A percentile compares a stretch with the other conserved stretches of the same genome.
phyloP scores from a whole-genome alignment of 1,140 invertebrate species.

The Aphaenogaster rudis region DNA sequence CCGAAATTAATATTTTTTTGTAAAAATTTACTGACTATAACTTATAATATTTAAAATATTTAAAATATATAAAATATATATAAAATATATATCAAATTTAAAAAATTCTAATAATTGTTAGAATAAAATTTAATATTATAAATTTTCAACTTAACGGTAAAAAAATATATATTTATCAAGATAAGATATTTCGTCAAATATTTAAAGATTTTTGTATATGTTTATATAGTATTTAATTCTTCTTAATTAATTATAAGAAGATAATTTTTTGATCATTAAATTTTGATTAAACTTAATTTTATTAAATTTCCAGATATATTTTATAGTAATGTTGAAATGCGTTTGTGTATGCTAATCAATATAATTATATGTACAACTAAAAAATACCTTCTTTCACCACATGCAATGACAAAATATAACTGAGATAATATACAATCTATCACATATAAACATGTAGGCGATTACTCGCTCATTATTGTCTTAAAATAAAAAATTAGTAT shows the following conservation, averaged over 20 bases:
- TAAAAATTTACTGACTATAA: neutral
- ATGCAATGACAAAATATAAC: conserved; percentile 40
- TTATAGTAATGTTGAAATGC: neutral
- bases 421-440: neutral
- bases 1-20: neutral
- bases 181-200: conserved; percentile 5
- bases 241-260: neutral
- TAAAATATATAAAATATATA: no score
- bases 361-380: neutral
- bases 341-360: neutral
- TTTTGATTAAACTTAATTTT: neutral
- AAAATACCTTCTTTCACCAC: conserved; percentile 75
- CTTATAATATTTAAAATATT: neutral
- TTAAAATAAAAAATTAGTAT: neutral
- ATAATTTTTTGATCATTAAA: neutral
- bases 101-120: neutral
- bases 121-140: neutral
- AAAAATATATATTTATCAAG: conserved; percentile 2
- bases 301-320: neutral
- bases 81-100: neutral
- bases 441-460: neutral
- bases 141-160: neutral
- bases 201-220: neutral
- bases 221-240: neutral
- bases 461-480: neutral